Conservation (phyloP, 2,797 vertebrate species). For the Silurus aristotelis region DNA sequence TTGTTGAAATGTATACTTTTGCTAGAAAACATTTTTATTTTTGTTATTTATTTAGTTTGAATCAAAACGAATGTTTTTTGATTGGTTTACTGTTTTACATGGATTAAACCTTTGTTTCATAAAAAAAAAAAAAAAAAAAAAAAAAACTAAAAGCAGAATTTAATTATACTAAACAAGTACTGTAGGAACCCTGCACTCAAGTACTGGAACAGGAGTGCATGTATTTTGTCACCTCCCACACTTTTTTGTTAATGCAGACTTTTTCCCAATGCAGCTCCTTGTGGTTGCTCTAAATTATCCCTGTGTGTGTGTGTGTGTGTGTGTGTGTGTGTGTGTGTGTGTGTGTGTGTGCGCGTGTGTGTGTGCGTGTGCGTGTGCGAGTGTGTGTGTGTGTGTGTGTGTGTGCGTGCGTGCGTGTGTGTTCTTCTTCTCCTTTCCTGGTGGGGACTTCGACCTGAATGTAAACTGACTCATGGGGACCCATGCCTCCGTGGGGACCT, state of each 20-base stretch:
- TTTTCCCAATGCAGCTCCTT: not conserved
- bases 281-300: not conserved
- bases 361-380: no score
- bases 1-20: not conserved
- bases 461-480: no score
- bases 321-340: no score
- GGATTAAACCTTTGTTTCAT: not conserved
- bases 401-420: no score
- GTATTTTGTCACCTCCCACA: not conserved
- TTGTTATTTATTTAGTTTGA: not conserved
- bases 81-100: not conserved
- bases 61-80: not conserved
- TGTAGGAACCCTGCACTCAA: not conserved
- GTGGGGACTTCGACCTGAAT: no score
- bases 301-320: not conserved
- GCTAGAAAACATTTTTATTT: not conserved
- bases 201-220: not conserved
- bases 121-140: no score
- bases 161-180: not conserved
- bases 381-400: no score
- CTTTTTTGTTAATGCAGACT: not conserved
- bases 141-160: not conserved
- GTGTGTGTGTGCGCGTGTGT: no score
- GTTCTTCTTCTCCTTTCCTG: no score
- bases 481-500: no score